Evolutionary conservation across 1,140 invertebrate genomes (phyloP), one percentile per base, ranked within the genome.

Genomic region (Subanguina moxae): DNA sequence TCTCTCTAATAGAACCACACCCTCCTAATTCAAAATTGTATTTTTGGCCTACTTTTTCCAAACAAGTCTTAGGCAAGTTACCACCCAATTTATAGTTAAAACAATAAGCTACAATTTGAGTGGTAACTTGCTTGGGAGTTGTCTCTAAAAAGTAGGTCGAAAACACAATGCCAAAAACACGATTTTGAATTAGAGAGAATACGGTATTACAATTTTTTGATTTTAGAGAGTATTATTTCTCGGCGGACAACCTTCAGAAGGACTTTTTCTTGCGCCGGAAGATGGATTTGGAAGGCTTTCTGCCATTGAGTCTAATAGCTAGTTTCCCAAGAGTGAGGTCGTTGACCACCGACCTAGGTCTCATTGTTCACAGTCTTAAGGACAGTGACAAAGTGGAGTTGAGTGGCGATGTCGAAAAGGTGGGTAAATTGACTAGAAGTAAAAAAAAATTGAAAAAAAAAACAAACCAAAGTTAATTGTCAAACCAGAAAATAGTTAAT

Each of bases 211-310:
- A 38, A 38, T 38, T 38, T 38, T 38, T 38, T 38, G 3, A 38
- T 11, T 38, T 38, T 38, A 96, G 93, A 83, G 94, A 98, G 86
- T 99, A 98, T 85, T 99, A 99, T 87, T 97, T 99, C 85, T 95
- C 92, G 82, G 89, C 90, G 77, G 93, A 97, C 77, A 99, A 99
- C 86, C 86, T 99, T 61, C 88, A 90, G 75, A 89, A 91, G 77
- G 95, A 98, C 83, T 93, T 96, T 84, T 99, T 94, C 85, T 86
- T 99, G 73, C 88, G 95, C 63, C 88, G 92, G 68, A 94, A 94
- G 87, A 98, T 99, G 95, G 90, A 93, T 78, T 79, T 88, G 17
- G 88, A 95, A 78, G 95, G 95, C 62, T 97, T 89, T 82, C 88
- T 98, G 62, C 91, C 93, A 9, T 88, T 98, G 23, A 89, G 89